Conservation (phyloP, 2,113 vertebrate species). For the Aix galericulata region DNA sequence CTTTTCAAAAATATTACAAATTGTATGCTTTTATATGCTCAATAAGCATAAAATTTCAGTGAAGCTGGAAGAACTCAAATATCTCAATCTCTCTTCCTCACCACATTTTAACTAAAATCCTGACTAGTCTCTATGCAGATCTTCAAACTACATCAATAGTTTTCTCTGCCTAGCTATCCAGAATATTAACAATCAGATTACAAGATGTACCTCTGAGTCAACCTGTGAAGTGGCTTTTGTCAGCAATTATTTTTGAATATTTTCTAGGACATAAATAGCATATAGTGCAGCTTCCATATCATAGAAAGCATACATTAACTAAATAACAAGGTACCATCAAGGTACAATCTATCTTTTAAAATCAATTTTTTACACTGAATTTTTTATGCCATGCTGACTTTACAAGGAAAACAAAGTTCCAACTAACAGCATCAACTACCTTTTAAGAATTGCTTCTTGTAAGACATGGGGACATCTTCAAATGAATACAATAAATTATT, state of each 20-base stretch:
- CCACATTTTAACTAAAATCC: conserved; percentile 36
- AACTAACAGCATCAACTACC: conserved; percentile 65
- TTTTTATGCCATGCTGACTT: conserved; percentile 75
- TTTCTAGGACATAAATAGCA: conserved; percentile 73
- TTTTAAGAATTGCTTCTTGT: conserved; percentile 58
- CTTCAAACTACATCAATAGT: conserved; percentile 71
- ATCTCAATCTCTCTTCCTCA: neutral
- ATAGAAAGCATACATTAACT: conserved; percentile 75
- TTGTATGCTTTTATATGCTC: neutral
- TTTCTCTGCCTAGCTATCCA: conserved; percentile 60
- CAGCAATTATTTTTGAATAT: conserved; percentile 79
- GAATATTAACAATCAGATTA: conserved; percentile 78
- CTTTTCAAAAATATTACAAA: conserved; percentile 16
- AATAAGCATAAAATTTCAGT: neutral
- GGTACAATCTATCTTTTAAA: conserved; percentile 65
- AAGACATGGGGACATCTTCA: conserved; percentile 59
- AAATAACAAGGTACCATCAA: conserved; percentile 74
- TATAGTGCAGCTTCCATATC: conserved; percentile 65
- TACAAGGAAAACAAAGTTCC: conserved; percentile 75
- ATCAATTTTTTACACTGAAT: conserved; percentile 70
- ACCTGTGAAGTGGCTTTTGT: conserved; percentile 72
- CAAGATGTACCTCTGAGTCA: conserved; percentile 69
- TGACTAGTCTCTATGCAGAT: conserved; percentile 33
- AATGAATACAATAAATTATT: conserved; percentile 56
- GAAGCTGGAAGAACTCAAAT: neutral